Percentiles rank a stretch among this genome's conserved stretches.
Evolutionary conservation across 2,797 vertebrate species (phyloP).

Genomic region (Brotogeris chrysoptera): DNA sequence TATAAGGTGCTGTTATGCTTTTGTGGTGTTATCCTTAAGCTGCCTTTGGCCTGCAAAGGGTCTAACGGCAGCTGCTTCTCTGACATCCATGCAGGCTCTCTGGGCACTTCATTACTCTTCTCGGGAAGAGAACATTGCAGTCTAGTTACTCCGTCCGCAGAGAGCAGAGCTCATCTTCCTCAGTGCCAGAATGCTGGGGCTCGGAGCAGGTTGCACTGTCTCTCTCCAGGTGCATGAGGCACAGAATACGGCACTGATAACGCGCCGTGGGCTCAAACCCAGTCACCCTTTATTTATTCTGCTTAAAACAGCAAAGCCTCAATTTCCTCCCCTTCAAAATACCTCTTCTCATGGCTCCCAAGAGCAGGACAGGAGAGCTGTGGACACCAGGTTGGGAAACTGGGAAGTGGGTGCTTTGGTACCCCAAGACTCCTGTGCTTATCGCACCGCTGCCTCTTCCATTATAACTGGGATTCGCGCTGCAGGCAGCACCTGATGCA

Average conservation of each 20-base stretch:
- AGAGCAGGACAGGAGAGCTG: not conserved
- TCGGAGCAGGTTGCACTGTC: not conserved
- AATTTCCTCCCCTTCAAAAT: not conserved
- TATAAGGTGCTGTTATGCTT: conserved; percentile 23
- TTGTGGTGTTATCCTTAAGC: conserved; percentile 33
- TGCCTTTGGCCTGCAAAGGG: conserved; percentile 11
- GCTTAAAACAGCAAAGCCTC: not conserved
- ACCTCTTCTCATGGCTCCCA: not conserved
- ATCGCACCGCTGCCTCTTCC: not conserved
- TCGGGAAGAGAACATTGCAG: not conserved
- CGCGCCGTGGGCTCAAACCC: not conserved
- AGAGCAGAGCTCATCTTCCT: not conserved
- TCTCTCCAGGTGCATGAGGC: not conserved
- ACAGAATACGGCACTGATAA: not conserved
- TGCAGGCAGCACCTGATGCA: not conserved
- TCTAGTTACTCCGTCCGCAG: not conserved
- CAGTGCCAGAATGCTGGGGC: not conserved
- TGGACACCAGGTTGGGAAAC: not conserved
- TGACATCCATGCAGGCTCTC: conserved; percentile 1
- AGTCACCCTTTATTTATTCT: not conserved
- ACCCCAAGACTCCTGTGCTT: not conserved
- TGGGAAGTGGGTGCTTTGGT: not conserved
- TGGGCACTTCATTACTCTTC: conserved; percentile 34
- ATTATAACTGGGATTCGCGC: not conserved
- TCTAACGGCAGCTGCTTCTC: conserved; percentile 15